phyloP scores from a whole-genome alignment of 2,113 vertebrate genomes.

The Gopherus evgoodei region DNA sequence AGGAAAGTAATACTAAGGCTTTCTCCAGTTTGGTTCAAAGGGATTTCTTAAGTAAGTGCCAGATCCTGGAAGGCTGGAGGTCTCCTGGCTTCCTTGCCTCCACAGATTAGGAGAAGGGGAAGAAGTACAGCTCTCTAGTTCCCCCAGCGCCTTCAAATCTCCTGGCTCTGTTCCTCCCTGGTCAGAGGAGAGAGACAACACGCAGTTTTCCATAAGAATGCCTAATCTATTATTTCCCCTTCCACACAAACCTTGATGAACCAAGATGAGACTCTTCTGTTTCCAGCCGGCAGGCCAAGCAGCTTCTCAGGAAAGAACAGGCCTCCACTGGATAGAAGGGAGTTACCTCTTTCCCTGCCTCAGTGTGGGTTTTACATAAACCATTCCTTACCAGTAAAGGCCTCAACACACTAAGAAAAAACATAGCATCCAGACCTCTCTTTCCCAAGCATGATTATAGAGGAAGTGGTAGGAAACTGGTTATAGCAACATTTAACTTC shows the following conservation, averaged over 20 bases:
- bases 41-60: background rate
- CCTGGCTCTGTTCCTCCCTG: background rate
- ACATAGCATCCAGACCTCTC: background rate
- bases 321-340: background rate
- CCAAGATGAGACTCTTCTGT: background rate
- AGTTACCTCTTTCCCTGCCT: background rate
- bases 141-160: background rate
- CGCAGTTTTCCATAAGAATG: background rate
- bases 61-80: background rate
- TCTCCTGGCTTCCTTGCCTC: background rate
- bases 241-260: background rate
- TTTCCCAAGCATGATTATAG: background rate
- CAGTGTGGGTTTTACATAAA: background rate
- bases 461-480: conserved; percentile 4
- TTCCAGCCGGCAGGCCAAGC: background rate
- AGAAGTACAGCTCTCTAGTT: background rate
- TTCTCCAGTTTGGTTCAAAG: background rate
- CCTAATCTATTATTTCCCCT: background rate
- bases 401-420: background rate
- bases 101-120: background rate
- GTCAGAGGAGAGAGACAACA: background rate
- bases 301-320: background rate
- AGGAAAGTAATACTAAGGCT: background rate
- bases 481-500: background rate
- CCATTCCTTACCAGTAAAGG: background rate